Evolutionary conservation across 1,140 invertebrate genomes (phyloP), one percentile per base, ranked within the genome.

Genomic region (Megathymus violae): DNA sequence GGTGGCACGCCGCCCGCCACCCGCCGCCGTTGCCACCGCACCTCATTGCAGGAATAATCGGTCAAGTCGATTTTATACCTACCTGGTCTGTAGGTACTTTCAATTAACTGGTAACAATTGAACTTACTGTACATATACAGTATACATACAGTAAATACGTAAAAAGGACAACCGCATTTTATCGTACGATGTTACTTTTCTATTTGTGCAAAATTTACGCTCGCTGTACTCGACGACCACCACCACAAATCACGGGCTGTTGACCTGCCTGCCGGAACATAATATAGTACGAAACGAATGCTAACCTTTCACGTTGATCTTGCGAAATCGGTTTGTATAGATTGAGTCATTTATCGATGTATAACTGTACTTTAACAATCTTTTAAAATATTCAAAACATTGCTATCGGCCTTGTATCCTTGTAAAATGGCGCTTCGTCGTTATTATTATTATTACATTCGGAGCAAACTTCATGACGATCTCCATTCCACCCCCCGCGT

Each of bases 381-480:
- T 31, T 52, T 19, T 36, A 17, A 17, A 54, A 31, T 34, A 36
- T 52, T 52, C 11, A 52, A 62, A 82, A 86, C 77, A 86, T 83
- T 83, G 70, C 78, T 86, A 81, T 77, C 78, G 82, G 82, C 86
- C 86, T 89, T 89, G 85, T 87, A 89, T 89, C 88, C 88, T 90
- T 90, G 85, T 89, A 89, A 89, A 90, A 89, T 90, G 88, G 88
- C 88, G 88, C 86, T 85, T 87, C 82, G 83, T 81, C 81, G 74
- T 80, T 88, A 88, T 89, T 88, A 88, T 87, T 88, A 90, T 87
- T 90, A 90, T 85, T 88, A 87, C 85, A 84, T 87, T 86, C 85
- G 86, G 76, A 89, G 86, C 85, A 80, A 91, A 89, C 86, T 91
- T 91, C 88, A 86, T 89, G 88, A 89, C 85, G 88, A 82, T 89